Evolutionary conservation across 2,113 vertebrate species (phyloP), one percentile per base, ranked within the genome.

Genomic region (Lota lota): DNA sequence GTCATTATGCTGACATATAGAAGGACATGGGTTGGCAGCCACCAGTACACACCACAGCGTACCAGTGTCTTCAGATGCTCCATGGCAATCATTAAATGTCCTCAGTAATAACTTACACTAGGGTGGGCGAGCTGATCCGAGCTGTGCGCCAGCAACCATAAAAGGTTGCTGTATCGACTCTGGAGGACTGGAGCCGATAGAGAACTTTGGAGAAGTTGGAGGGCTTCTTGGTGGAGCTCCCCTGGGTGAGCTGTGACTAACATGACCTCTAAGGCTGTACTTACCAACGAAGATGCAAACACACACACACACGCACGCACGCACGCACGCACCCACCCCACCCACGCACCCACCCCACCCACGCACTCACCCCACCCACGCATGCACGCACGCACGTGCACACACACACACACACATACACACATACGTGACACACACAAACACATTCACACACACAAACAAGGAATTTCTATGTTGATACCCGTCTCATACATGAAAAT

Each of bases 141-240:
- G 54, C 68, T 50, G 56, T 36, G 68, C 69, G 58, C 72, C 63
- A 66, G 63, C 67, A 0, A 28, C 61, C 64, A 69, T 72, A 63
- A 88, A 89, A 88, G 87, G 87, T 86, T 87, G 76, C 28, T 5
- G 6, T 86, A 87, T 89, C 20, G 88, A 88, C 78, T 78, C 4
- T 0, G 57, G 28, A 0, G 47, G 36, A 64, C 69, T 75, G 69
- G 56, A 75, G 36, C 10, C 3, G 57, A 63, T 3, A 40, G 56
- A 33, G 57, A 72, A 17, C 12, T 61, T 54, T 36, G 19, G 21
- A 21, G 19, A 24, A 3, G n/a, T 12, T 22, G 12, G 28, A 72
- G 78, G 75, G 51, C 17, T 33, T 14, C 67, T 80, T 79, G n/a
- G 56, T 18, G 20, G 22, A 67, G 53, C 67, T 85, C 80, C 68